Base-by-base conservation (phyloP, 2,113 vertebrate genomes). In the Carassius carassius region DNA sequence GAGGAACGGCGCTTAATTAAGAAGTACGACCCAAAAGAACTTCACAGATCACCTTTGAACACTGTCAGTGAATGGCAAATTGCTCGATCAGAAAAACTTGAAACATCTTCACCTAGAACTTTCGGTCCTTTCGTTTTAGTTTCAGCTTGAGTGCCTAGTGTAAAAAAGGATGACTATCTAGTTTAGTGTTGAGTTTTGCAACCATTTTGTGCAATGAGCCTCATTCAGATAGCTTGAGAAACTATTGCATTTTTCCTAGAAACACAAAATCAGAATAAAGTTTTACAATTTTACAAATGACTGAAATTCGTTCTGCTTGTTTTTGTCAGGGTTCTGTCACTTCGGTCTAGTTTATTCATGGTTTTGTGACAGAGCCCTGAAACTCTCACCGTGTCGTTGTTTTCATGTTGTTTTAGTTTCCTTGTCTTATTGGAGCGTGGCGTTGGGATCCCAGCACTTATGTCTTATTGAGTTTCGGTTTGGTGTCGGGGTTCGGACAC, bases 1-100 rank as follows among this genome's bases (percentile, higher is more conserved):
- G 49, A 82, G 81, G n/a, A 72, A 82, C 21, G 65, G 7, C 10
- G 21, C 67, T 70, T 82, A 82, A 82, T 82, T 82, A 72, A 72
- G 67, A 56, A 82, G 67, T 32, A 58, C 1, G 49, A 70, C 76
- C 51, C 76, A 13, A 56, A 72, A 72, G 65, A 82, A 82, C 81
- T 58, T 70, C 81, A 58, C 81, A 82, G 44, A 56, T 72, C 79
- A 81, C 16, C 67, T 82, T 72, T 82, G 81, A 82, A 82, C 81
- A 82, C 63, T 56, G 29, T 72, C 79, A 81, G 60, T 35, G 79
- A 69, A 81, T 35, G 51, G 47, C 65, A 82, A 82, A 82, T 58
- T 13, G 67, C 47, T 70, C 51, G 19, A 56, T 82, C 81, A 56
- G 81, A 56, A 72, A 76, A 51, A 69, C 49, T 72, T 73, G 67